Conservation (phyloP, 1,140 invertebrate genomes). For the Dinothrombium tinctorium region DNA sequence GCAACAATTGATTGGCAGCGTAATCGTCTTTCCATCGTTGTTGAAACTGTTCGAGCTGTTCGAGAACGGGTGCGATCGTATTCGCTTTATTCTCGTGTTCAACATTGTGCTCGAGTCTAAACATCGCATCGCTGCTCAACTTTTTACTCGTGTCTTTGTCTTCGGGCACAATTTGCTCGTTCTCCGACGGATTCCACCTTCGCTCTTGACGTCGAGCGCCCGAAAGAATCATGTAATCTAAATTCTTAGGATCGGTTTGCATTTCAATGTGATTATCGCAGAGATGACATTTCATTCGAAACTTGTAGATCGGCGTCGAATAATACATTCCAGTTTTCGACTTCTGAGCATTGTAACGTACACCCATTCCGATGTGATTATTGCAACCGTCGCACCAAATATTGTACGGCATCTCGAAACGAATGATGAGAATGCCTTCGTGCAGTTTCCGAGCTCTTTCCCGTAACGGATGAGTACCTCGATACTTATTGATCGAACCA, state of each 20-base stretch:
- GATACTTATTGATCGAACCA: constrained; percentile 70
- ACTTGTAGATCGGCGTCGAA: constrained; percentile 88
- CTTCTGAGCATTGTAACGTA: constrained; percentile 96
- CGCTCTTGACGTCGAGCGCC: constrained; percentile 89
- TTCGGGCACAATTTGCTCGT: constrained; percentile 51
- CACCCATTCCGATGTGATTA: constrained; percentile 97
- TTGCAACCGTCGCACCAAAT: constrained; percentile 96
- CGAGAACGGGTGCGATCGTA: constrained; percentile 39
- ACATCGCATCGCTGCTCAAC: constrained; percentile 85
- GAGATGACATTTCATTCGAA: constrained; percentile 96
- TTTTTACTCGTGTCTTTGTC: constrained; percentile 65
- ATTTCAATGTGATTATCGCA: constrained; percentile 96
- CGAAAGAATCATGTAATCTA: constrained; percentile 85
- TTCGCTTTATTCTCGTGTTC: constrained; percentile 49
- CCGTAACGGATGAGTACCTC: constrained; percentile 80
- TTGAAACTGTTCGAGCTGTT: constrained; percentile 47
- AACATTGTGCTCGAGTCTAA: constrained; percentile 65
- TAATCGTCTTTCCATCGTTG: constrained; percentile 58
- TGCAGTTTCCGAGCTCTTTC: constrained; percentile 83
- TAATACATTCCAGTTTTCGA: constrained; percentile 97
- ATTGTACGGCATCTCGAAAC: constrained; percentile 99
- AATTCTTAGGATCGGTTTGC: constrained; percentile 95
- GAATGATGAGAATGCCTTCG: constrained; percentile 86
- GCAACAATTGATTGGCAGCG: constrained; percentile 50
- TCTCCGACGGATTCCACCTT: constrained; percentile 86